Evolutionary conservation across 2,113 vertebrate genomes (phyloP).

Genomic region (Otolemur garnettii): DNA sequence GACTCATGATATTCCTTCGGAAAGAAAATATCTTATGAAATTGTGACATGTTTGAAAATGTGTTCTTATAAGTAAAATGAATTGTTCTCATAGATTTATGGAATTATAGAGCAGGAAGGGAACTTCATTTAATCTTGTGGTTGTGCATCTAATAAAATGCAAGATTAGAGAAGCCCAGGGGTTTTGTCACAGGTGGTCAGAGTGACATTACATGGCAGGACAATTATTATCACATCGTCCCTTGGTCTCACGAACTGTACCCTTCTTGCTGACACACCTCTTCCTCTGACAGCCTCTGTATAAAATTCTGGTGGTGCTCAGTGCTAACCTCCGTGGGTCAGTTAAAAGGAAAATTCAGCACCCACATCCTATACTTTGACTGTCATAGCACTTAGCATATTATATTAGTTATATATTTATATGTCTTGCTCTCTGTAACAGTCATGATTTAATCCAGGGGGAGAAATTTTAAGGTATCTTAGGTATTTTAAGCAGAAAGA

Average conservation of each 20-base stretch:
- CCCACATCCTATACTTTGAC: neutral
- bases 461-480: neutral
- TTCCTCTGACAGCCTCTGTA: neutral
- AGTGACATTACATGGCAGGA: neutral
- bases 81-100: neutral
- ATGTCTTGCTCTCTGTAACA: neutral
- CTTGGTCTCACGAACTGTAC: neutral
- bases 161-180: neutral
- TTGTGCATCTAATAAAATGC: neutral
- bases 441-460: neutral
- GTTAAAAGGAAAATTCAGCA: neutral
- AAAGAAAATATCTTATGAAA: conserved; percentile 54
- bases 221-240: neutral
- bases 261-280: neutral
- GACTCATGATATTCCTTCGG: conserved; percentile 32
- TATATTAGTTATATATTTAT: neutral
- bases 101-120: neutral
- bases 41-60: conserved; percentile 60
- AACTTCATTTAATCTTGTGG: neutral
- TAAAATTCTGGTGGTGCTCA: neutral
- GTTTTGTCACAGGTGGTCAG: neutral
- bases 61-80: conserved; percentile 34
- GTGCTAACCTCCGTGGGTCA: neutral
- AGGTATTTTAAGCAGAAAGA: neutral
- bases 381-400: neutral